Evolutionary conservation across 2,888 invertebrate genomes (phyloP).

Genomic region (Monoplex corrugatus): DNA sequence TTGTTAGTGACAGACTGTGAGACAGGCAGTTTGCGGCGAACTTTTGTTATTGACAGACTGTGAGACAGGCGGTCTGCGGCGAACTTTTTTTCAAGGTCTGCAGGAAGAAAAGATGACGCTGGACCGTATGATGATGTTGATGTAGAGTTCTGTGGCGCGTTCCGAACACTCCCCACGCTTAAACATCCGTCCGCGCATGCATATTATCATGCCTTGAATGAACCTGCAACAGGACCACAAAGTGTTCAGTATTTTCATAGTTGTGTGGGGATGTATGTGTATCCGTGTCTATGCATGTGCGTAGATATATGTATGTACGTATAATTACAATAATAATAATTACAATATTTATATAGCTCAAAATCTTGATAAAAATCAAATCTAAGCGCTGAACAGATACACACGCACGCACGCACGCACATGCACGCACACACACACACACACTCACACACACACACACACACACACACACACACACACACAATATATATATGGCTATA

Average conservation of each 20-base stretch:
- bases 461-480: constrained; percentile 29
- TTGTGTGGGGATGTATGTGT: too few species aligned
- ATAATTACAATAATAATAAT: not conserved
- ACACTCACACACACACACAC: constrained; percentile 3
- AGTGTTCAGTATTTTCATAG: not conserved
- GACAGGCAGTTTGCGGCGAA: too few species aligned
- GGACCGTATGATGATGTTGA: constrained; percentile 39
- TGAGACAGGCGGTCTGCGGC: too few species aligned
- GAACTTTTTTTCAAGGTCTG: not conserved
- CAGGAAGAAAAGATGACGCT: constrained; percentile 43
- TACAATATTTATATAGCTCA: not conserved
- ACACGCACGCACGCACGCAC: constrained; percentile 27
- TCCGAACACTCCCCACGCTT: constrained; percentile 27
- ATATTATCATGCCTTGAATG: constrained; percentile 35
- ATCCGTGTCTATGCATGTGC: too few species aligned
- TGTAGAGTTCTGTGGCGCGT: constrained; percentile 30
- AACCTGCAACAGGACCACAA: constrained; percentile 5
- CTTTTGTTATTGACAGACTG: too few species aligned
- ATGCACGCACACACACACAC: not conserved
- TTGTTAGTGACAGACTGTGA: too few species aligned
- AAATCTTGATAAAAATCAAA: not conserved
- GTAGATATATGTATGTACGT: not conserved
- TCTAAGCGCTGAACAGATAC: not conserved
- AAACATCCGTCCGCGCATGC: constrained; percentile 35
- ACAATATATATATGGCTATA: too few species aligned